A percentile compares a stretch with the other conserved stretches of the same genome.
Conservation (phyloP, 92 coral and sea anemone species). For the Ricordea florida region DNA sequence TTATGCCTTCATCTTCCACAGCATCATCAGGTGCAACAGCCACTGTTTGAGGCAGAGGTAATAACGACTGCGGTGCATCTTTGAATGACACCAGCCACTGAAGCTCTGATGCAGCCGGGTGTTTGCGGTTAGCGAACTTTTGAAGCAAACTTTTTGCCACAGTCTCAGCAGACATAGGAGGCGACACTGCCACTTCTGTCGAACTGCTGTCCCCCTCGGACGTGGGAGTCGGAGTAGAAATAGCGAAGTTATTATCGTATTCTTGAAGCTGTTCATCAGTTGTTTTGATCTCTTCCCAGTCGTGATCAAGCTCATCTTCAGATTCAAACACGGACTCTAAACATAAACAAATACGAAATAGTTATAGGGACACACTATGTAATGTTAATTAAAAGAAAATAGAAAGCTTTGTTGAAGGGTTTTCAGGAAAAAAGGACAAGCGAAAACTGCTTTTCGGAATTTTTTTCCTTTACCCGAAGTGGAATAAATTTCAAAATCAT, state of each 20-base stretch:
- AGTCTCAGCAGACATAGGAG: constrained; percentile 92
- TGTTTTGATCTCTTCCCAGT: constrained; percentile 73
- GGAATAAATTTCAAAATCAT: no score
- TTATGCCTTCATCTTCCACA: constrained; percentile 8
- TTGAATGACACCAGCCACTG: constrained; percentile 95
- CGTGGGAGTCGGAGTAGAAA: constrained; percentile 52
- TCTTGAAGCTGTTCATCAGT: constrained; percentile 22
- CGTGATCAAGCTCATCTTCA: constrained; percentile 61
- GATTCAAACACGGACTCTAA: constrained; percentile 7
- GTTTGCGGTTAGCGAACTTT: constrained; percentile 87
- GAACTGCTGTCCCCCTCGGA: constrained; percentile 3
- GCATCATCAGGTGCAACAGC: constrained; percentile 96
- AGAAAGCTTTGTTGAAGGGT: no score
- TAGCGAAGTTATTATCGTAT: constrained; percentile 22
- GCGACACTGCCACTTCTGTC: constrained; percentile 22
- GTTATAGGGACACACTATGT: neutral
- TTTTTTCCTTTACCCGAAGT: no score
- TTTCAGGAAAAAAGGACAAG: no score
- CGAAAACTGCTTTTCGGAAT: no score
- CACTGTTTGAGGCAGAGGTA: constrained; percentile 88
- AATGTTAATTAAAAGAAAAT: no score
- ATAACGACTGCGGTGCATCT: constrained; percentile 92
- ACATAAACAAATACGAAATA: neutral
- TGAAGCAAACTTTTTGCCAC: constrained; percentile 89
- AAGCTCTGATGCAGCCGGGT: constrained; percentile 91